phyloP scores from a whole-genome alignment of 1,140 invertebrate species.

The Platyscapa corneri region DNA sequence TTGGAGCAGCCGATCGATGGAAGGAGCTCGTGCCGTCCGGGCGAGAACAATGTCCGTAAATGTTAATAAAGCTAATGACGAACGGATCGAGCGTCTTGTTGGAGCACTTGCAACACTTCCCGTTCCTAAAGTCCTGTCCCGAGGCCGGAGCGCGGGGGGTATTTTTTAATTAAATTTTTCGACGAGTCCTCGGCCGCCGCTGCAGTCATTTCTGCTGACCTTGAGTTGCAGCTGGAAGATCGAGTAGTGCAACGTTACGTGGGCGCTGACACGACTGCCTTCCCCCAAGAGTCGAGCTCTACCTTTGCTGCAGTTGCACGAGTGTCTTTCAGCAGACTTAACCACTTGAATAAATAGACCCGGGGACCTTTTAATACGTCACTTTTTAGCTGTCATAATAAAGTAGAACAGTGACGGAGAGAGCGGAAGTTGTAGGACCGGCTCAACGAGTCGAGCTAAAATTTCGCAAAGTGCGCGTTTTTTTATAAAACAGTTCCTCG shows the following conservation, averaged over 20 bases:
- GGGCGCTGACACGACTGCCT: neutral
- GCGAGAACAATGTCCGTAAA: conserved; percentile 15
- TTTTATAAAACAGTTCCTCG: neutral
- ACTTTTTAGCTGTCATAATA: conserved; percentile 20
- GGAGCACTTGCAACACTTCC: too few relatives aligned
- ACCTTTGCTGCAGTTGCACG: neutral
- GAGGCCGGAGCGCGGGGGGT: neutral
- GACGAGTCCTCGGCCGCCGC: neutral
- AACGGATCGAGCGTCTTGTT: neutral
- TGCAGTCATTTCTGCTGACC: neutral
- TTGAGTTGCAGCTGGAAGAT: neutral
- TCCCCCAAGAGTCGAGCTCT: neutral
- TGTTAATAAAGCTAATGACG: conserved; percentile 18
- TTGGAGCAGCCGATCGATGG: too few relatives aligned
- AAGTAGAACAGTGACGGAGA: neutral
- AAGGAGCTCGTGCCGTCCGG: too few relatives aligned
- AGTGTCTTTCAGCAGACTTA: neutral
- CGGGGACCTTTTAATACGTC: neutral
- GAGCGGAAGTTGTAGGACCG: neutral
- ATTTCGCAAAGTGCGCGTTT: neutral
- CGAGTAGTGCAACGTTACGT: neutral
- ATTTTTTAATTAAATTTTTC: neutral
- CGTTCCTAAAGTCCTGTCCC: neutral
- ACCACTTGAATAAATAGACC: conserved; percentile 7
- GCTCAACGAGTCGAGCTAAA: neutral